Conservation (phyloP, 2,888 invertebrate genomes). For the Papilio protenor region DNA sequence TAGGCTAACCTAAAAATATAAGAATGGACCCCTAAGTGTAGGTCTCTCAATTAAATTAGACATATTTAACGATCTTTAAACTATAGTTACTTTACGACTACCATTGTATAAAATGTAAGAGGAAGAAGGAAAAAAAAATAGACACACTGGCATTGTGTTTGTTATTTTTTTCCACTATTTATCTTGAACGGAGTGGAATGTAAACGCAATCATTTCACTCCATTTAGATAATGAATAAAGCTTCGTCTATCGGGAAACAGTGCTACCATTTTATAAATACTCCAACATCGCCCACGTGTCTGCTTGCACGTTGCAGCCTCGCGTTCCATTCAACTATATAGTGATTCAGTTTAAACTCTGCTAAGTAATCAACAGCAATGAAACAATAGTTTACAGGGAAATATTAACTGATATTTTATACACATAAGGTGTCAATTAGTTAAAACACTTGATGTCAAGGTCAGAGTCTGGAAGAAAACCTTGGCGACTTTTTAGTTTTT, state of each 20-base stretch:
- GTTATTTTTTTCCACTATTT: conserved; percentile 22
- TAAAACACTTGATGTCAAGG: too few relatives aligned
- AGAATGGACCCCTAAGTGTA: not conserved
- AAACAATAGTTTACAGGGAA: too few relatives aligned
- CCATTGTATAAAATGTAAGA: not conserved
- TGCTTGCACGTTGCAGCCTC: conserved; percentile 12
- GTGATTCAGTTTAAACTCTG: not conserved
- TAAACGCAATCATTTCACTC: conserved; percentile 32
- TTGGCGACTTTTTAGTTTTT: too few relatives aligned
- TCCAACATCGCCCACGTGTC: not conserved
- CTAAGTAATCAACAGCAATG: not conserved
- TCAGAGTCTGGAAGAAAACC: too few relatives aligned
- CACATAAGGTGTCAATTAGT: too few relatives aligned
- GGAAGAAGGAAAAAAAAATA: conserved; percentile 6
- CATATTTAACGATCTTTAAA: not conserved
- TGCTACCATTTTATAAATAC: conserved; percentile 8
- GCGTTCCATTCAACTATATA: conserved; percentile 7
- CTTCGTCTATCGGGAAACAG: conserved; percentile 10
- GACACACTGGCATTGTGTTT: conserved; percentile 1
- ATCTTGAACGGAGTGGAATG: conserved; percentile 28
- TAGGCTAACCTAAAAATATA: too few relatives aligned
- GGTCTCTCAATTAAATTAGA: not conserved
- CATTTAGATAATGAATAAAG: conserved; percentile 37
- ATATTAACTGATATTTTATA: too few relatives aligned
- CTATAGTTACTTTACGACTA: not conserved